Conservation (phyloP, 2,797 vertebrate species). For the Pseudochaenichthys georgianus region DNA sequence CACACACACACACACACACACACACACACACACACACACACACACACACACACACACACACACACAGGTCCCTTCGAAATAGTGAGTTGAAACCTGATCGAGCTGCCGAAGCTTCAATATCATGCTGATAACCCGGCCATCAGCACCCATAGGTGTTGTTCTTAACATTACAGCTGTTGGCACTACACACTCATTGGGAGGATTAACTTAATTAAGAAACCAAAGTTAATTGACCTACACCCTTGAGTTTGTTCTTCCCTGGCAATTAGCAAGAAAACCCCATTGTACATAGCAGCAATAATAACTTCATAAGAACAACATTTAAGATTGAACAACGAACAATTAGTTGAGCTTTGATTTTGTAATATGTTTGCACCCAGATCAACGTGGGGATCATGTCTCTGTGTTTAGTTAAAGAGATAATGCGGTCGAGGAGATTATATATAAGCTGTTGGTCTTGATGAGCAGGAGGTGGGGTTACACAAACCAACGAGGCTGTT, state of each 20-base stretch:
- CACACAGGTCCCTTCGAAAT: slow-evolving; percentile 83
- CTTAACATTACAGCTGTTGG: neutral
- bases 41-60: slow-evolving; percentile 70
- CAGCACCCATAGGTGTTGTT: slow-evolving; percentile 13
- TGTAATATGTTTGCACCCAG: neutral
- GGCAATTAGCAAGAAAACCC: neutral
- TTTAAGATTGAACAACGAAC: neutral
- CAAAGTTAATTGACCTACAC: neutral
- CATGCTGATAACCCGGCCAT: slow-evolving; percentile 33
- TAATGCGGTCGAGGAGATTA: slow-evolving; percentile 56
- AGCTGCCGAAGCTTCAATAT: slow-evolving; percentile 57
- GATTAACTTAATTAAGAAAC: too few relatives aligned
- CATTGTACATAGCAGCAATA: too few relatives aligned
- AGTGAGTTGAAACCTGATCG: slow-evolving; percentile 58
- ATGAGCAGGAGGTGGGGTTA: slow-evolving; percentile 57
- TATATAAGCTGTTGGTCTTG: slow-evolving; percentile 61
- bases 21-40: slow-evolving; percentile 62
- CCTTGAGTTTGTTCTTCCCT: neutral
- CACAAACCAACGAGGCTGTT: slow-evolving; percentile 57
- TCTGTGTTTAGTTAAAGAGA: slow-evolving; percentile 45
- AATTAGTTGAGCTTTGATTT: neutral
- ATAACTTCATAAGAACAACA: neutral
- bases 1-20: slow-evolving; percentile 81
- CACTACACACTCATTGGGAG: neutral
- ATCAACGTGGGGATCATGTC: neutral